Conservation (phyloP, 2,113 vertebrate genomes). For the Clarias macrocephalus region DNA sequence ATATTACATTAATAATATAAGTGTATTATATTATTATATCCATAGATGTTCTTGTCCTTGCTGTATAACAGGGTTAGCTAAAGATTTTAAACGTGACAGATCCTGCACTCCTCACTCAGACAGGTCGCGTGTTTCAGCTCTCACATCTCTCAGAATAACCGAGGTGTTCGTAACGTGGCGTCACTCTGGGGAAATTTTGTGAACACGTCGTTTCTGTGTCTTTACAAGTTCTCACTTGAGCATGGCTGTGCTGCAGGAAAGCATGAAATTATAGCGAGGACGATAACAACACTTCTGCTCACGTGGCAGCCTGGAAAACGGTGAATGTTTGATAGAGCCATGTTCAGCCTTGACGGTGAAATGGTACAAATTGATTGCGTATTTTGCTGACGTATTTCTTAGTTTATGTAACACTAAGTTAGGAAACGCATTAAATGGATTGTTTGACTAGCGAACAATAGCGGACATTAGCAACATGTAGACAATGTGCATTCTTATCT, state of each 20-base stretch:
- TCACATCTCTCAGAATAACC: not conserved
- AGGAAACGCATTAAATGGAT: not conserved
- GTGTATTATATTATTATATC: not conserved
- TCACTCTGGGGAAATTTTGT: not conserved
- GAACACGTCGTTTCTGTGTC: conserved; percentile 19
- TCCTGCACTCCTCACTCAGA: not conserved
- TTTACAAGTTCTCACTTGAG: conserved; percentile 43
- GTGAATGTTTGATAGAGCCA: not conserved
- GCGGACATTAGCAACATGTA: not conserved
- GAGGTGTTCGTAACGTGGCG: not conserved
- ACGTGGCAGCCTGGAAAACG: conserved; percentile 8
- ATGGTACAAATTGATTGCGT: not conserved
- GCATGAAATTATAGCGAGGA: conserved; percentile 35
- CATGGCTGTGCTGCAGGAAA: conserved; percentile 20
- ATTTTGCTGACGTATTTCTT: not conserved
- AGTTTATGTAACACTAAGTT: not conserved
- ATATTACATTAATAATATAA: not conserved
- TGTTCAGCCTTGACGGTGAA: not conserved
- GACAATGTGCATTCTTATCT: not conserved
- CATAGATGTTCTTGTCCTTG: not conserved
- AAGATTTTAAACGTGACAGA: not conserved
- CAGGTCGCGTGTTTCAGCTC: not conserved
- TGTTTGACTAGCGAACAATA: not conserved
- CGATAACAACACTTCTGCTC: conserved; percentile 1
- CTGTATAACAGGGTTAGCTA: not conserved